Conservation (phyloP, 1,140 invertebrate genomes). For the Rhopalosiphum maidis region DNA sequence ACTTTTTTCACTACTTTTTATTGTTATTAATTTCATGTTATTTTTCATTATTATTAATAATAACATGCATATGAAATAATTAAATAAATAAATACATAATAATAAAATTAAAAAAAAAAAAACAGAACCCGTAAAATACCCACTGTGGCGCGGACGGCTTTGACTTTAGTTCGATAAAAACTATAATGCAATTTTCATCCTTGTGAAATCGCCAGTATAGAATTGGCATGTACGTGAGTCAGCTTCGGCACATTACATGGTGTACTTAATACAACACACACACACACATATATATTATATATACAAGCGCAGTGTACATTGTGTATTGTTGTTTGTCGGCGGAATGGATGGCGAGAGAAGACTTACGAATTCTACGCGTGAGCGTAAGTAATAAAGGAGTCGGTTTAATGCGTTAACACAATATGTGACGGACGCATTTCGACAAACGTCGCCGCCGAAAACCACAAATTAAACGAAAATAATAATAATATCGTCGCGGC, state of each 20-base stretch:
- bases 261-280: too few relatives aligned
- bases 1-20: too few relatives aligned
- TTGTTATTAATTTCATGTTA: too few relatives aligned
- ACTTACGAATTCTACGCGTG: background rate
- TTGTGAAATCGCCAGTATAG: background rate
- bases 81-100: too few relatives aligned
- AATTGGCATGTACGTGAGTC: background rate
- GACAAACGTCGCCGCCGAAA: conserved; percentile 31
- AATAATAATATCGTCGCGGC: conserved; percentile 35
- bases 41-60: too few relatives aligned
- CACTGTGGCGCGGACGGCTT: background rate
- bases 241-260: background rate
- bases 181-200: background rate
- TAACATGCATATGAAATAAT: too few relatives aligned
- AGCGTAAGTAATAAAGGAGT: background rate
- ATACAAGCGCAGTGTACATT: background rate
- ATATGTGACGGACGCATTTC: background rate
- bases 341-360: background rate
- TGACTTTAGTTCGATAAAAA: background rate
- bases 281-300: too few relatives aligned
- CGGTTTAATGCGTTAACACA: conserved; percentile 51
- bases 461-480: conserved; percentile 57
- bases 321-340: background rate
- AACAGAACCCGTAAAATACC: background rate
- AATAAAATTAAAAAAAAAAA: too few relatives aligned